Evolutionary conservation across 2,888 invertebrate genomes (phyloP), one percentile per base, ranked within the genome.

Genomic region (Geotrupes spiniger): DNA sequence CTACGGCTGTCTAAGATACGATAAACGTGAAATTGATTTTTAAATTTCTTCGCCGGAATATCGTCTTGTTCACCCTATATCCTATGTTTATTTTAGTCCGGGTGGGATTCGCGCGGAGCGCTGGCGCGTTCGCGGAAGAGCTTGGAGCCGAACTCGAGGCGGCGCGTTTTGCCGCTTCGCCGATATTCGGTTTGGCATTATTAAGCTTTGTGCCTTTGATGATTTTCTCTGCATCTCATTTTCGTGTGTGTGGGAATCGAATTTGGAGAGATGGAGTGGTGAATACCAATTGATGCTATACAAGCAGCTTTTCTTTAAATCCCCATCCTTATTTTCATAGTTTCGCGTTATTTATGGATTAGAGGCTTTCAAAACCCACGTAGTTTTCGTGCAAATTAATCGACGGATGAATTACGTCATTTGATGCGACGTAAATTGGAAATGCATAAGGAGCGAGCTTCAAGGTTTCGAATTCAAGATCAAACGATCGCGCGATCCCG

Each of bases 141-240:
- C 14, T 33, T 17, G 3, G 12, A 15, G 6, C 21, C 25, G 21
- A 29, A 29, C 12, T 10, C 46, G 41, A 40, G 28, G n/a, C 16
- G 25, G 16, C 15, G 15, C 46, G 42, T 45, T 44, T 52, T 64
- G 60, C 65, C 66, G 66, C 66, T 65, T 49, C 46, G 49, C 50
- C 46, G 48, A 47, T 39, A 50, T 46, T 37, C 50, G 63, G 59
- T 58, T 40, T 58, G 60, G 66, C 54, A 66, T 63, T 69, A 69
- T 67, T 68, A 71, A 70, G 73, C 73, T 72, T 72, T 72, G 71
- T 73, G 71, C 72, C 71, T 73, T 73, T 73, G 73, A 73, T 72
- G 72, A 73, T 73, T 73, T 71, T 69, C 70, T 68, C 71, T 73
- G 72, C 72, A 73, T 73, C 73, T 73, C 72, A 73, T 73, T 73